Evolutionary conservation across 2,797 vertebrate species (phyloP), one percentile per base, ranked within the genome.

Genomic region (Sebastes elongatus): DNA sequence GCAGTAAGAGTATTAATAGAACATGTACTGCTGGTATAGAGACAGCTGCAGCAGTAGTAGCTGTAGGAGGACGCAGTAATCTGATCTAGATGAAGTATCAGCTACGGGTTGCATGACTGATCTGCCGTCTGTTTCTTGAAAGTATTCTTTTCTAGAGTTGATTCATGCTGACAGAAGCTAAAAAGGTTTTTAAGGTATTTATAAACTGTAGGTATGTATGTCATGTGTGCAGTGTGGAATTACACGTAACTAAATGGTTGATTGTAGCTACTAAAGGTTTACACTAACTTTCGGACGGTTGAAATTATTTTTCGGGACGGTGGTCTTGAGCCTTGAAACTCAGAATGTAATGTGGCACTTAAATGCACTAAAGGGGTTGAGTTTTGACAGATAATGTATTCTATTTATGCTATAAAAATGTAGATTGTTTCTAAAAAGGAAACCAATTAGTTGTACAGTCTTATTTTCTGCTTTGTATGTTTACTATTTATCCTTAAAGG

Each of bases 41-140:
- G 69, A 56, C 80, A 80, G 77, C 76, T 83, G 69, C 28, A 57
- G 69, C 64, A 53, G 67, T 35, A 68, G 77, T 57, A 46, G 53
- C 59, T 68, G 46, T 30, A 62, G 49, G 18, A 33, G 14, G 57
- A 42, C 49, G 28, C 33, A 82, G 67, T 76, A 72, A 81, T 49
- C 56, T 62, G 28, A 84, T 57, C 25, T 59, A 33, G 49, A 53
- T 61, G 7, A 53, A 14, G 35, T 63, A 46, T 49, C 27, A 33
- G 61, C 23, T 14, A 28, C 49, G n/a, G 61, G 22, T 35, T 55
- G 22, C 10, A 30, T 23, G n/a, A 55, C 23, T 16, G 7, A 46
- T 46, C 2, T 63, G 30, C 18, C 6, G 3, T 22, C 66, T 68
- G 0, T 38, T 38, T 55, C 22, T 25, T 18, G n/a, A n/a, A 28